Conservation (phyloP, 2,113 vertebrate genomes). For the Paradoxurus hermaphroditus region DNA sequence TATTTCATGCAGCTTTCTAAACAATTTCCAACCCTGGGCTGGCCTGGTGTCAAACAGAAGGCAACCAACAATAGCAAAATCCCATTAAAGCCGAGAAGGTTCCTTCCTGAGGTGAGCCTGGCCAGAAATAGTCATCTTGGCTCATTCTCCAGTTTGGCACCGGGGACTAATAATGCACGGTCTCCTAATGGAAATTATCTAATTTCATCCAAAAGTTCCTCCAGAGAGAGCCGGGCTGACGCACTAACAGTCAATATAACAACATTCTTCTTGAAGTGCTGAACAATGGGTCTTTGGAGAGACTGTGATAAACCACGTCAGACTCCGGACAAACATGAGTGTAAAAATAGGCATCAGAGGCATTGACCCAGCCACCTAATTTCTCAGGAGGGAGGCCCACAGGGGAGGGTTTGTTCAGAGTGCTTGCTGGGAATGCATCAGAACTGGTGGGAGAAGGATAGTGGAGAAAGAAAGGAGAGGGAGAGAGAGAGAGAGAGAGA, state of each 20-base stretch:
- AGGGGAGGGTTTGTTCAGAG: slow-evolving; percentile 70
- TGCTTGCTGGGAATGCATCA: slow-evolving; percentile 67
- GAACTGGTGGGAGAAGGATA: slow-evolving; percentile 31
- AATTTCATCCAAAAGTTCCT: slow-evolving; percentile 91
- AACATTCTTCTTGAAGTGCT: slow-evolving; percentile 91
- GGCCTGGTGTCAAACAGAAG: slow-evolving; percentile 96
- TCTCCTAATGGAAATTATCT: slow-evolving; percentile 96
- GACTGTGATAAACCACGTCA: slow-evolving; percentile 86
- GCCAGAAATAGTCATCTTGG: slow-evolving; percentile 98
- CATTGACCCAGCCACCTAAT: slow-evolving; percentile 79
- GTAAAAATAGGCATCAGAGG: slow-evolving; percentile 89
- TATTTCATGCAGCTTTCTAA: slow-evolving; percentile 91
- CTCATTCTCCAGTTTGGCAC: slow-evolving; percentile 86
- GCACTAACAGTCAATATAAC: slow-evolving; percentile 91
- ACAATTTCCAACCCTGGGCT: slow-evolving; percentile 85
- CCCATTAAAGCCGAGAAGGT: slow-evolving; percentile 98
- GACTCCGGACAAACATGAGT: slow-evolving; percentile 87
- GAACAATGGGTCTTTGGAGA: slow-evolving; percentile 89
- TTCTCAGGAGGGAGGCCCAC: slow-evolving; percentile 79
- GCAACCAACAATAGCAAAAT: slow-evolving; percentile 96
- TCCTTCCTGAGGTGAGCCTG: slow-evolving; percentile 97
- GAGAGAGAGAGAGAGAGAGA: background rate
- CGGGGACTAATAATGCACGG: slow-evolving; percentile 93
- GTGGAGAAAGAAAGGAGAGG: background rate
- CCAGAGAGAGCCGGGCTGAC: slow-evolving; percentile 86